Evolutionary conservation across 2,888 invertebrate genomes (phyloP), one percentile per base, ranked within the genome.

Genomic region (Drosophila borborema): DNA sequence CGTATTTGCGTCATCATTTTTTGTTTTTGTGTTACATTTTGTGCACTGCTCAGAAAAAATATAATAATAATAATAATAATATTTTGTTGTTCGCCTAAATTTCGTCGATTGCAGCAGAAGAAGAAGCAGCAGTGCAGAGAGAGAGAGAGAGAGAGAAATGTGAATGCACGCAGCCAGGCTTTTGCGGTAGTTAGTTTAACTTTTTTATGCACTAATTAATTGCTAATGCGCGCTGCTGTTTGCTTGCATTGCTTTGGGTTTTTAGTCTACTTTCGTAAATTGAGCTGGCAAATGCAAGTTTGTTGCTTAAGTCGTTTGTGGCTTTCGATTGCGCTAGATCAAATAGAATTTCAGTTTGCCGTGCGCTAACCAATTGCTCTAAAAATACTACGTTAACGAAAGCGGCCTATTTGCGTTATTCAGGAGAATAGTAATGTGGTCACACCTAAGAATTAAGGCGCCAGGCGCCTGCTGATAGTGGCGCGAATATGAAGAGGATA

Each of bases 171-270:
- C 72, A 74, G 79, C 34, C 64, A 62, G 49, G 20, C 40, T 48
- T 65, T 67, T 66, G 68, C 86, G 81, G 81, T 82, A 84, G 80
- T 88, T 89, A 91, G 84, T 82, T 91, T 86, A 91, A 86, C 85
- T 12, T 87, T 83, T 91, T 91, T 91, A 92, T 91, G 91, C 91
- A 91, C 91, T 91, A 91, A 91, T 91, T 91, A 91, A 90, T 91
- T 85, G 87, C 80, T 73, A 60, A 51, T 77, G 63, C 31, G 51
- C 38, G 64, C 31, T 55, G 40, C 8, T 41, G 34, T 28, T 51
- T 41, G 46, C 20, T 67, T 67, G 55, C 46, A 51, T 73, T 64
- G 12, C 55, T 60, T 68, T 68, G 60, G 59, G 49, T 31, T 56
- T 77, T 67, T 62, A 12, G 23, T 56, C 60, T 31, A 40, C 12